Conservation (phyloP, 2,888 invertebrate species). For the Andrena camellia region DNA sequence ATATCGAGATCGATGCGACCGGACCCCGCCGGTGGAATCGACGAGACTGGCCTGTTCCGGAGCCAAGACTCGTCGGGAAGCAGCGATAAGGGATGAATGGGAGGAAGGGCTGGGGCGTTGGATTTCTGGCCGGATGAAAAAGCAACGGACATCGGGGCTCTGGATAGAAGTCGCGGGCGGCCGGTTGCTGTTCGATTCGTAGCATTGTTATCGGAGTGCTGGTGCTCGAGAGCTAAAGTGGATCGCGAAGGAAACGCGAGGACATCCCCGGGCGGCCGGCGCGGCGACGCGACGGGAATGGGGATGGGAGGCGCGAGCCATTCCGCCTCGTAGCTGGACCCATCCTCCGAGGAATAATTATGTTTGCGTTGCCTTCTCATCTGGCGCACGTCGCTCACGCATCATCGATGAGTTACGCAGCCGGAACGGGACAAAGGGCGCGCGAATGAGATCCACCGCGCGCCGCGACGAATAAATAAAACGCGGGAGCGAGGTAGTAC, state of each 20-base stretch:
- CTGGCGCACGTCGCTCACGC: constrained; percentile 50
- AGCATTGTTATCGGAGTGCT: background rate
- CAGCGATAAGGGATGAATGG: constrained; percentile 37
- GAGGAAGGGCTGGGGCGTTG: background rate
- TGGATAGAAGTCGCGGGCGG: background rate
- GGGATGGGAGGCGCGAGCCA: background rate
- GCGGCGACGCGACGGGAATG: background rate
- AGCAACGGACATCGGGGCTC: background rate
- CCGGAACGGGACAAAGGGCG: constrained; percentile 35
- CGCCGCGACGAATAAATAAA: constrained; percentile 60
- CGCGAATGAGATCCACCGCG: constrained; percentile 43
- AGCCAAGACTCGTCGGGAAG: constrained; percentile 18
- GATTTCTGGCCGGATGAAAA: constrained; percentile 5
- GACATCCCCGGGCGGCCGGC: background rate
- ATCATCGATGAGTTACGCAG: constrained; percentile 68
- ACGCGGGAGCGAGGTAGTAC: constrained; percentile 46
- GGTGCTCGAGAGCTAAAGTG: background rate
- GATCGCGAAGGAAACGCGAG: background rate
- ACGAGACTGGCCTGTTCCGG: constrained; percentile 22
- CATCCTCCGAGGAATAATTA: background rate
- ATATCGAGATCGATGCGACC: constrained; percentile 30
- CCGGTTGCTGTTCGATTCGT: too few relatives aligned
- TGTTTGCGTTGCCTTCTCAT: background rate
- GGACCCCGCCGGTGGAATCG: constrained; percentile 7
- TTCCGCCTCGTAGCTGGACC: background rate